These are phyloP conservation scores for Macrosiphum euphorbiae DNA, from an alignment of 2,888 invertebrate species.

Conservation along the genomic window DNA sequence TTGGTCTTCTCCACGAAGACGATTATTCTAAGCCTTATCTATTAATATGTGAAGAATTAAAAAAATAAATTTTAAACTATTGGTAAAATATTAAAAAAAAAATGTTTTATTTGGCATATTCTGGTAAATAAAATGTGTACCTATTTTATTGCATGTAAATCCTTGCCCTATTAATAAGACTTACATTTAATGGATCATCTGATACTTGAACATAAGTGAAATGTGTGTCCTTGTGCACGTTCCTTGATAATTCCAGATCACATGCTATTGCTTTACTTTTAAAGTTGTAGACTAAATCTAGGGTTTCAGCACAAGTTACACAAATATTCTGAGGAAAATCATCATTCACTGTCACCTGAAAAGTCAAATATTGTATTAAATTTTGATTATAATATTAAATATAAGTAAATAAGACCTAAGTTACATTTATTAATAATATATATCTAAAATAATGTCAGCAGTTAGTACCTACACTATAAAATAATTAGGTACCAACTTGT, in stretches of 20 bases:
- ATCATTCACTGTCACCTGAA: constrained; percentile 51
- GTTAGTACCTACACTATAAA: background rate
- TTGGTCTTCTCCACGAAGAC: no score
- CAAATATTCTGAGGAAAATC: constrained; percentile 48
- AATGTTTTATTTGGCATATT: no score
- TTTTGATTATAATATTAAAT: background rate
- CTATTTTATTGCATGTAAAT: no score
- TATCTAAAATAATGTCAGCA: constrained; percentile 15
- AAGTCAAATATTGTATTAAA: background rate
- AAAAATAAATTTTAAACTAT: no score
- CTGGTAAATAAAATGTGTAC: no score
- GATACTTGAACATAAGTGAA: constrained; percentile 57
- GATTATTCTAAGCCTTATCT: no score
- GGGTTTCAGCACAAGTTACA: constrained; percentile 33
- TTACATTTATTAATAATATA: background rate
- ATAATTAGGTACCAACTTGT: background rate
- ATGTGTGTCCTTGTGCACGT: background rate
- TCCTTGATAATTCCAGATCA: constrained; percentile 58
- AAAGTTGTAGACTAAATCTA: constrained; percentile 38
- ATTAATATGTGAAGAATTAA: no score
- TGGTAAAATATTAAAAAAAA: no score
- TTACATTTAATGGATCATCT: constrained; percentile 56
- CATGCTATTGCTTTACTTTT: constrained; percentile 60
- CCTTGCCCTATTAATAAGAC: background rate
- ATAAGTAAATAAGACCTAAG: background rate